Evolutionary conservation across 1,140 invertebrate species (phyloP).

Genomic region (Diorhabda carinulata): DNA sequence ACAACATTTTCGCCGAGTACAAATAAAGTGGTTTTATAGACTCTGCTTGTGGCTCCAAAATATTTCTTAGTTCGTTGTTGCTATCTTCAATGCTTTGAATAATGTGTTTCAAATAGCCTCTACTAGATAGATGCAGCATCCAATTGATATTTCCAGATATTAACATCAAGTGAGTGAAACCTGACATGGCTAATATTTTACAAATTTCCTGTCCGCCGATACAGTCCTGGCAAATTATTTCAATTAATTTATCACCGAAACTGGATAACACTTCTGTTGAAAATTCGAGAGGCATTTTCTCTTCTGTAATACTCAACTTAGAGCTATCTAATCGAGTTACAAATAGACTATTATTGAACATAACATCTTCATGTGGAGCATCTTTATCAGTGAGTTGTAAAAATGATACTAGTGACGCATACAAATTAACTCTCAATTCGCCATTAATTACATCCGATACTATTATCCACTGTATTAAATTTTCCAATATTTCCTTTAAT

Average conservation of each 20-base stretch:
- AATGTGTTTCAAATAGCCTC: constrained; percentile 80
- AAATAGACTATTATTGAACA: constrained; percentile 41
- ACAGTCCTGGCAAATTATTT: constrained; percentile 79
- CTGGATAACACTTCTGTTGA: constrained; percentile 31
- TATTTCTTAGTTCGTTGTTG: constrained; percentile 64
- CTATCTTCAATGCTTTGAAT: constrained; percentile 75
- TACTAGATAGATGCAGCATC: constrained; percentile 68
- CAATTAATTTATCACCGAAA: constrained; percentile 78
- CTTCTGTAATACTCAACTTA: constrained; percentile 19
- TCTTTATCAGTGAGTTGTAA: constrained; percentile 68
- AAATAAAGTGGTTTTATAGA: constrained; percentile 76
- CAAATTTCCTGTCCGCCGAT: constrained; percentile 85
- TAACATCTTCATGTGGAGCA: constrained; percentile 34
- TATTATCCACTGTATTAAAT: constrained; percentile 68
- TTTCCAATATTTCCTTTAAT: constrained; percentile 65
- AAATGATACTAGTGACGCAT: constrained; percentile 71
- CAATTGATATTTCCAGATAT: constrained; percentile 70
- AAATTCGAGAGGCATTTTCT: constrained; percentile 26
- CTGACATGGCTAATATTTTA: constrained; percentile 80
- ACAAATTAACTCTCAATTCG: constrained; percentile 79
- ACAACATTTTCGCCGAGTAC: constrained; percentile 83
- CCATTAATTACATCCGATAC: constrained; percentile 66
- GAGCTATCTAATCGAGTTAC: constrained; percentile 63
- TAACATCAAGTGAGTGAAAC: constrained; percentile 73
- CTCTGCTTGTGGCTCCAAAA: constrained; percentile 66